These are phyloP conservation scores for Istiophorus platypterus DNA, from an alignment of 2,113 vertebrate species.

Conservation along the genomic window DNA sequence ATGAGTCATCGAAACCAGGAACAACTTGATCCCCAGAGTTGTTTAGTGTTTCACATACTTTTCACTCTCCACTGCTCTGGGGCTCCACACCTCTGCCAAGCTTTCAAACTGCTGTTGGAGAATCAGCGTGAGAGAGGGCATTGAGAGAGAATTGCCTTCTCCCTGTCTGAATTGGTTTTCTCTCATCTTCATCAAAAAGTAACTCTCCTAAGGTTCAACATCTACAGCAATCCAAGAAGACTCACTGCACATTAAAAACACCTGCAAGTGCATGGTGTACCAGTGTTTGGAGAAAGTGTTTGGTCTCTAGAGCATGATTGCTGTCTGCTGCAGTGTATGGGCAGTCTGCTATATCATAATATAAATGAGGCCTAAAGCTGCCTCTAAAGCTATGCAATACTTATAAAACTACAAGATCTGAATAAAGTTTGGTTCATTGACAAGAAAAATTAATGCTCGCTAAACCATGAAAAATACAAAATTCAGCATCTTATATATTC, in stretches of 20 bases:
- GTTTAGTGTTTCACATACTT: slow-evolving; percentile 34
- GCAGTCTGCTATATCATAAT: background rate
- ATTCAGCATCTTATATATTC: background rate
- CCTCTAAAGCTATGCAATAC: background rate
- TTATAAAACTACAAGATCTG: background rate
- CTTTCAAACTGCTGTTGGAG: slow-evolving; percentile 51
- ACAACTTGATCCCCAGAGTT: background rate
- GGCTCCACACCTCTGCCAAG: slow-evolving; percentile 22
- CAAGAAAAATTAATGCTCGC: background rate
- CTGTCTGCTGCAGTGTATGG: background rate
- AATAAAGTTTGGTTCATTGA: background rate
- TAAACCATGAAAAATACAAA: background rate
- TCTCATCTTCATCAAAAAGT: slow-evolving; percentile 68
- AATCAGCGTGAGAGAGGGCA: slow-evolving; percentile 39
- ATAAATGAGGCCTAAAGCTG: background rate
- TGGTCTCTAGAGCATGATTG: background rate
- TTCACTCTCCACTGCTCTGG: slow-evolving; percentile 20
- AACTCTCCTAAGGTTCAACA: slow-evolving; percentile 38
- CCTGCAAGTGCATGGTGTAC: background rate
- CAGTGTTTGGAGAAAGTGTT: background rate
- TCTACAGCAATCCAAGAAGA: slow-evolving; percentile 24
- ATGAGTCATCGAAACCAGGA: slow-evolving; percentile 7
- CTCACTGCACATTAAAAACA: slow-evolving; percentile 4
- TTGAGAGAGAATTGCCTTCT: slow-evolving; percentile 32
- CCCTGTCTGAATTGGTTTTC: slow-evolving; percentile 55